Evolutionary conservation across 1,140 invertebrate genomes (phyloP).

Genomic region (Trissolcus basalis): DNA sequence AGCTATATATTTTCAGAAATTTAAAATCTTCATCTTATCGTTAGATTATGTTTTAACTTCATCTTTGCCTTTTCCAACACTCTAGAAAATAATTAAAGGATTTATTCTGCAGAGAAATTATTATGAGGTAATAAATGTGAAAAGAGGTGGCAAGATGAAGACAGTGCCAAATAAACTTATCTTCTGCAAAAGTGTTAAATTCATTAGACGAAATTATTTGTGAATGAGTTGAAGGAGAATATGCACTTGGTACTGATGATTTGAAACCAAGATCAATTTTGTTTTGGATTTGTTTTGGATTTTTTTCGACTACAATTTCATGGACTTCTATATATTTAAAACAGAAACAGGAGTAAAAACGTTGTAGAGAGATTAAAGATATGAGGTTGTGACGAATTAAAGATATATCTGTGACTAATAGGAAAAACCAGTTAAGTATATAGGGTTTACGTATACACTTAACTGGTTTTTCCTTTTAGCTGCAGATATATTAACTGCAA

Average conservation of each 20-base stretch:
- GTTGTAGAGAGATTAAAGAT: no score
- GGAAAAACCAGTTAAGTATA: no score
- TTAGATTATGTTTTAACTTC: conserved; percentile 36
- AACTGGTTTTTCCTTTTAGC: no score
- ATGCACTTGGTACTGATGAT: conserved; percentile 15
- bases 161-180: conserved; percentile 45
- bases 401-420: no score
- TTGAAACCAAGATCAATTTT: no score
- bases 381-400: no score
- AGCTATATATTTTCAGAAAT: conserved; percentile 19
- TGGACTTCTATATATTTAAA: no score
- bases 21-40: conserved; percentile 24
- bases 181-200: conserved; percentile 33
- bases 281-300: no score
- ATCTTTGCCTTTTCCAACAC: conserved; percentile 30
- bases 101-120: conserved; percentile 46
- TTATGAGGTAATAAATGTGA: conserved; percentile 51
- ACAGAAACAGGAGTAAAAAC: no score
- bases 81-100: conserved; percentile 46
- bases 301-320: no score
- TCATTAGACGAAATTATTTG: conserved; percentile 33
- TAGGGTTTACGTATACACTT: no score
- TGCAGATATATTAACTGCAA: no score
- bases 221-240: conserved; percentile 43
- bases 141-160: conserved; percentile 46